These are phyloP conservation scores for Perca fluviatilis DNA, from an alignment of 2,113 vertebrate species.

Conservation along the genomic window DNA sequence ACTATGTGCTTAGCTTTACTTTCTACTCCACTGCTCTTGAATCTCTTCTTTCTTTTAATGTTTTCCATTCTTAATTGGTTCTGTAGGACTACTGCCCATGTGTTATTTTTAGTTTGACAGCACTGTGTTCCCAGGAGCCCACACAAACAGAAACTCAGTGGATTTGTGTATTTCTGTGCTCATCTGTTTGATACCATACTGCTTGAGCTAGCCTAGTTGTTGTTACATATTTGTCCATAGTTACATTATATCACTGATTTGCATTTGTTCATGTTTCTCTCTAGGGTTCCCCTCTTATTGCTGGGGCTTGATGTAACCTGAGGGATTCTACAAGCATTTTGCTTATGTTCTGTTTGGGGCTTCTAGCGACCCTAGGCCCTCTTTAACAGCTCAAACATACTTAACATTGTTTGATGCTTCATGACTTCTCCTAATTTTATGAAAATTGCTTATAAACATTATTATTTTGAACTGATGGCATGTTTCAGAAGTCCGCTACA, in stretches of 20 bases:
- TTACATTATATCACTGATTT: conserved; percentile 14
- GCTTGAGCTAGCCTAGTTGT: conserved; percentile 2
- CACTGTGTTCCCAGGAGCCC: conserved; percentile 16
- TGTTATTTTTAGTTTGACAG: conserved; percentile 45
- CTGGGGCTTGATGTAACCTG: background rate
- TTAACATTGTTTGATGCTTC: background rate
- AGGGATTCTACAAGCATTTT: background rate
- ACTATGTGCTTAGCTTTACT: background rate
- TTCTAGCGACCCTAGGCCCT: background rate
- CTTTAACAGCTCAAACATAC: background rate
- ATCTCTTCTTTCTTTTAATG: conserved; percentile 8
- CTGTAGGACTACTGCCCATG: conserved; percentile 3
- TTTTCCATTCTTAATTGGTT: conserved; percentile 36
- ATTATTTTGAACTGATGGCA: background rate
- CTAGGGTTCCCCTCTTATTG: background rate
- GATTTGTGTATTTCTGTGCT: conserved; percentile 2
- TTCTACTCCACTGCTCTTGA: conserved; percentile 20
- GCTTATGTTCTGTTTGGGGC: background rate
- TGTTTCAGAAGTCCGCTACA: background rate
- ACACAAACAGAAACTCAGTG: conserved; percentile 19
- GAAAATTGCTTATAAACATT: background rate
- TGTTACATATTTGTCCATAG: conserved; percentile 6
- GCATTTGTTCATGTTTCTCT: background rate
- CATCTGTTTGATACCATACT: background rate
- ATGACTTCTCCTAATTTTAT: background rate